These are phyloP conservation scores for Pinctada fucata DNA, from an alignment of 2,888 invertebrate species.

Conservation along the genomic window DNA sequence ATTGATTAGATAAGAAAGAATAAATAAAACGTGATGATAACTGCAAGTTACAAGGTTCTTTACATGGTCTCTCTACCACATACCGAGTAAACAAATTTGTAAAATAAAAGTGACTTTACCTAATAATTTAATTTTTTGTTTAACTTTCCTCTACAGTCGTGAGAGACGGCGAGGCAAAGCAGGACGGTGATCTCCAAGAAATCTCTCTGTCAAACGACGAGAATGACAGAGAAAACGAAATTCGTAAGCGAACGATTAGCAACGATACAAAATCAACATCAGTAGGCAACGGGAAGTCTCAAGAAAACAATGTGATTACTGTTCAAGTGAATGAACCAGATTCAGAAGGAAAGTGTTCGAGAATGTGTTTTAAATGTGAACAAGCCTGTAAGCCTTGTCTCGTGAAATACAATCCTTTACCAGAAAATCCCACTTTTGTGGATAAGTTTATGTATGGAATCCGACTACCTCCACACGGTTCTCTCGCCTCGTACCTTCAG, in stretches of 20 bases:
- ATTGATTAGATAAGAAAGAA: no score
- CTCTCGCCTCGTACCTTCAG: conserved; percentile 50
- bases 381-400: conserved; percentile 43
- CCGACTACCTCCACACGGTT: conserved; percentile 64
- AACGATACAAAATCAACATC: background rate
- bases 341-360: background rate
- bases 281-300: no score
- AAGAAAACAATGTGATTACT: background rate
- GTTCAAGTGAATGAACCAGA: background rate
- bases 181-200: background rate
- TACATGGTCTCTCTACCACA: no score
- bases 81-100: no score
- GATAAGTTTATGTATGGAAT: conserved; percentile 50
- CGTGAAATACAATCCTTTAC: conserved; percentile 54
- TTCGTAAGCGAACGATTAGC: background rate
- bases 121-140: no score
- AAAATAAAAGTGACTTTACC: no score
- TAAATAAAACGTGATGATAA: no score
- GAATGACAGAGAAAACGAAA: background rate
- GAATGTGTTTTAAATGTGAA: background rate
- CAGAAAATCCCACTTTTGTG: conserved; percentile 46
- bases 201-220: background rate
- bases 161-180: no score
- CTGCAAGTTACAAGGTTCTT: no score
- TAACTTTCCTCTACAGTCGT: no score